A percentile compares a stretch with the other conserved stretches of the same genome.
Evolutionary conservation across 1,140 invertebrate genomes (phyloP).

Genomic region (Heliothis subflexa): DNA sequence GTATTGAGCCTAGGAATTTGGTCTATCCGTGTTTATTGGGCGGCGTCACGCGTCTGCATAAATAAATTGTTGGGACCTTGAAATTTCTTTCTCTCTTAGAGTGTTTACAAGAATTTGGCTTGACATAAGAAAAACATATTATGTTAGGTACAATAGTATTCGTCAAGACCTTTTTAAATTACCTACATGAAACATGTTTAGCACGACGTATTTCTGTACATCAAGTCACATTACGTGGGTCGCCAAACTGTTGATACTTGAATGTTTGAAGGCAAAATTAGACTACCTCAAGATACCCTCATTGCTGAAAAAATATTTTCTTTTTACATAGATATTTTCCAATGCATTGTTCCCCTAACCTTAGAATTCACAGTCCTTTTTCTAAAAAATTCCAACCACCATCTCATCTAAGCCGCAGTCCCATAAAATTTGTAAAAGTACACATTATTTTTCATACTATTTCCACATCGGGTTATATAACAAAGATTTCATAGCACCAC

Average conservation of each 20-base stretch:
- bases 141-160: no score
- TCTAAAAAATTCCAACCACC: slow-evolving; percentile 24
- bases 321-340: no score
- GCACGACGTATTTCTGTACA: no score
- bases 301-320: no score
- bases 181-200: no score
- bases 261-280: no score
- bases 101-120: neutral
- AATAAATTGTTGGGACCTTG: neutral
- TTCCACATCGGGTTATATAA: slow-evolving; percentile 24
- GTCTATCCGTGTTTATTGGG: slow-evolving; percentile 14
- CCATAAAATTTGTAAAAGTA: slow-evolving; percentile 28
- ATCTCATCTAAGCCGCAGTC: slow-evolving; percentile 15
- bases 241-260: no score
- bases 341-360: no score
- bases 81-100: neutral
- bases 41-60: slow-evolving; percentile 1
- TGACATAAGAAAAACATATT: neutral
- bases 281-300: no score
- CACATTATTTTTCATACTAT: slow-evolving; percentile 17
- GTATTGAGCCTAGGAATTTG: slow-evolving; percentile 18
- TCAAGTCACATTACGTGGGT: no score
- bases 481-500: slow-evolving; percentile 25
- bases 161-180: no score
- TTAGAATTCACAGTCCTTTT: neutral